Base-by-base conservation (phyloP, 1,140 invertebrate species). In the Neodiprion virginianus region DNA sequence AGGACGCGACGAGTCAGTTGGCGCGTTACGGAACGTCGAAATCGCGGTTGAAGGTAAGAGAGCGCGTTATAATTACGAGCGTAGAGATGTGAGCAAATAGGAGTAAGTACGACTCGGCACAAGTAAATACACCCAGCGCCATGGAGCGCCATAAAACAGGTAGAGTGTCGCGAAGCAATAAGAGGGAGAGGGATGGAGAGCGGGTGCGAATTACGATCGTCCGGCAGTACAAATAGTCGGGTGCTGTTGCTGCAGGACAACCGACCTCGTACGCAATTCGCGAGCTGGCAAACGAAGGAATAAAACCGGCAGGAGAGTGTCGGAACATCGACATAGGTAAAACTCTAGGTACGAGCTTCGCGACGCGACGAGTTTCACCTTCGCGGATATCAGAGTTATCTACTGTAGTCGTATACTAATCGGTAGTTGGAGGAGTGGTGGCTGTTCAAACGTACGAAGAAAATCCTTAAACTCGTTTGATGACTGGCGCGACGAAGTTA, bases 41-140 rank as follows among this genome's bases (percentile, higher is more conserved):
- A 61, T 61, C 53, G 8, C 53, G 53, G 53, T 17, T 61, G 8
- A 8, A 14, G 53, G 53, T 61, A 61, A 61, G 53, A 61, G 53
- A 61, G n/a, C 8, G 8, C 4, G 53, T 8, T 61, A 61, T 61
- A 61, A 61, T 61, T 61, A 61, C 53, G 53, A 61, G 53, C 53
- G 53, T 61, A 61, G 53, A 61, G 53, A 61, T 61, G 53, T 61
- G 53, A 61, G 53, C 53, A 61, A 61, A 61, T 61, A 61, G 11
- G 53, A 61, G 53, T 61, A 61, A 61, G n/a, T 61, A 61, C 53
- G 53, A 61, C 53, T 61, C n/a, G n/a, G 53, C 53, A 12, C 11
- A 61, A 61, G 53, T 61, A 61, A 61, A 61, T 61, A 61, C 53
- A 40, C 53, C 53, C 53, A 17, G 53, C 53, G 4, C 53, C 53